phyloP scores from a whole-genome alignment of 2,888 invertebrate species.

The Notocelia uddmanniana region DNA sequence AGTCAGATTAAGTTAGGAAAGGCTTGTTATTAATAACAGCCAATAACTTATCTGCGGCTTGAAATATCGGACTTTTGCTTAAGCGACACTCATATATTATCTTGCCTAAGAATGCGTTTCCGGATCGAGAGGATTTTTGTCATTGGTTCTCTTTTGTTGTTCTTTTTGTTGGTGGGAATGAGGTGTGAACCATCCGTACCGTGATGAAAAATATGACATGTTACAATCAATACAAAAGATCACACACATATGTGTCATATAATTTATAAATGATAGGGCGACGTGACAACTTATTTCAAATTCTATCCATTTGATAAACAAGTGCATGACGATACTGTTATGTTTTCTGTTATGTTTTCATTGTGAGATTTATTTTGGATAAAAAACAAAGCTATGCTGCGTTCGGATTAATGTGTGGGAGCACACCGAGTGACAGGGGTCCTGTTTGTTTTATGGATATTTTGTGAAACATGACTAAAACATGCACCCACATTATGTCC shows the following conservation, averaged over 20 bases:
- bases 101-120: conserved; percentile 80
- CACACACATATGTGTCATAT: background rate
- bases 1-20: conserved; percentile 85
- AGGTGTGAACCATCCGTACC: conserved; percentile 28
- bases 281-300: conserved; percentile 36
- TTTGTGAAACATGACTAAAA: conserved; percentile 65
- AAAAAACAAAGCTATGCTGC: conserved; percentile 52
- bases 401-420: conserved; percentile 59
- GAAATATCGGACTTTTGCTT: conserved; percentile 84
- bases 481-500: conserved; percentile 64
- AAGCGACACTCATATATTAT: conserved; percentile 81
- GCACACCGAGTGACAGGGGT: conserved; percentile 63
- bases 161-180: conserved; percentile 53
- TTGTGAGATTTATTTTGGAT: conserved; percentile 36
- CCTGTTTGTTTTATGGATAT: conserved; percentile 60
- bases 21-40: conserved; percentile 82
- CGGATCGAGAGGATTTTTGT: conserved; percentile 77
- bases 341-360: conserved; percentile 38
- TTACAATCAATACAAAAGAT: conserved; percentile 22
- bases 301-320: conserved; percentile 32
- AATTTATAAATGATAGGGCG: conserved; percentile 32
- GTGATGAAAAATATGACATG: conserved; percentile 15
- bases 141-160: conserved; percentile 63
- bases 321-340: conserved; percentile 29
- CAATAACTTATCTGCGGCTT: conserved; percentile 81